Conservation (phyloP, 2,888 invertebrate species). For the Trissolcus brochymenae region DNA sequence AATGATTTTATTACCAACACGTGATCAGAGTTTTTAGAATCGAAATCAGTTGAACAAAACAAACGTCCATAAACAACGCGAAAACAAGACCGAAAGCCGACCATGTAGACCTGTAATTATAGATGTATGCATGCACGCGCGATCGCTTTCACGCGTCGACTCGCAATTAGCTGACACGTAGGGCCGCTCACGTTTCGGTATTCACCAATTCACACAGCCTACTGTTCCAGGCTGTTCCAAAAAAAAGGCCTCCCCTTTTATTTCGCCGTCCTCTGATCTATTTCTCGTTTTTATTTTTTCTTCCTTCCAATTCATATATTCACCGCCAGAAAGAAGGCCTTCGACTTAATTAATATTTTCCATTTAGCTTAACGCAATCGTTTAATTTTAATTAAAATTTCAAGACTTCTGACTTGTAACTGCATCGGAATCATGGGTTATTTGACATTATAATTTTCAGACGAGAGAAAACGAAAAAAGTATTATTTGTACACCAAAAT, state of each 20-base stretch:
- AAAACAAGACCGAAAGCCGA: constrained; percentile 42
- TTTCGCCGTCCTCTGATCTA: neutral
- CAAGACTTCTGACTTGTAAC: neutral
- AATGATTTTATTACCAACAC: too few species aligned
- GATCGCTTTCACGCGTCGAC: constrained; percentile 59
- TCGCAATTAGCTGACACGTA: constrained; percentile 58
- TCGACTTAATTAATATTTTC: constrained; percentile 45
- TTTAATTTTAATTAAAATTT: constrained; percentile 16
- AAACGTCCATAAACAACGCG: constrained; percentile 35
- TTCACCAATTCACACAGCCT: constrained; percentile 45
- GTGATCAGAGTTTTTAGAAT: neutral
- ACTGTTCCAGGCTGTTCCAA: constrained; percentile 18
- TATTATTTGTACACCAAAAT: too few species aligned
- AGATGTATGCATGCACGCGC: constrained; percentile 59
- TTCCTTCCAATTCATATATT: neutral
- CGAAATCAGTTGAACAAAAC: constrained; percentile 33
- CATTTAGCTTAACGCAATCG: constrained; percentile 25
- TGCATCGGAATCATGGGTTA: neutral
- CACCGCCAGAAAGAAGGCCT: constrained; percentile 2
- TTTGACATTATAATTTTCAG: too few species aligned
- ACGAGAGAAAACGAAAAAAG: too few species aligned
- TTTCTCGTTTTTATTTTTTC: too few species aligned
- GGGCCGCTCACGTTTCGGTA: constrained; percentile 38
- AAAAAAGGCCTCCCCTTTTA: constrained; percentile 7
- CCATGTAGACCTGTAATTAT: constrained; percentile 57